Base-by-base conservation (phyloP, 2,797 vertebrate species). In the Odontamblyopus lacepedii region DNA sequence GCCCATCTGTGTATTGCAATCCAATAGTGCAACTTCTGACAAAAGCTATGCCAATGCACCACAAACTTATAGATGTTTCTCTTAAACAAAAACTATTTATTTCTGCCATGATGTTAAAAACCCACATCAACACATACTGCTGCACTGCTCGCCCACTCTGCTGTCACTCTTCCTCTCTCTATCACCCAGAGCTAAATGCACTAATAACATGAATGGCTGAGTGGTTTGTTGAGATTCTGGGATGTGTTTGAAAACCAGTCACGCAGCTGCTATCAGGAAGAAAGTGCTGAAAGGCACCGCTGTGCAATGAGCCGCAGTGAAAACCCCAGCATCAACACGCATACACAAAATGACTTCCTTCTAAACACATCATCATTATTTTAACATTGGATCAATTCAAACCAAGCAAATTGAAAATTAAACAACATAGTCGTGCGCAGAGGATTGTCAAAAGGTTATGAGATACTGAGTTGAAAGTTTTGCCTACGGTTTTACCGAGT, bases 241-340 rank as follows among this genome's bases (percentile, higher is more conserved):
- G 50, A 44, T 69, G 66, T 76, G 77, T 85, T 75, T 79, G 60
- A 67, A 78, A 79, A 78, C 67, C 74, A 72, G 72, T 81, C 76
- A 74, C 51, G 50, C 70, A 84, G 71, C 81, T 83, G 68, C 73
- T 76, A 67, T 82, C 70, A 82, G 72, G 75, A 71, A 78, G 67
- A 79, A 72, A 74, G 63, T 79, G 71, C 72, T 85, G 67, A 79
- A 82, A 82, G 69, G 69, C 78, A 75, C 32, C 56, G 1, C 67
- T 77, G 72, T 76, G 71, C 67, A 77, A 70, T 11, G 9, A 69
- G 60, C 57, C 62, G 67, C 44, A 76, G 61, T 27, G 57, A 12
- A 81, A 79, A 84, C 75, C 73, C 66, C 83, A 80, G 82, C 72
- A 83, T 41, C 69, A 61, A 75, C 60, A 23, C 23, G 23, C 23